Evolutionary conservation across 2,113 vertebrate genomes (phyloP).

Genomic region (Chaenocephalus aceratus): DNA sequence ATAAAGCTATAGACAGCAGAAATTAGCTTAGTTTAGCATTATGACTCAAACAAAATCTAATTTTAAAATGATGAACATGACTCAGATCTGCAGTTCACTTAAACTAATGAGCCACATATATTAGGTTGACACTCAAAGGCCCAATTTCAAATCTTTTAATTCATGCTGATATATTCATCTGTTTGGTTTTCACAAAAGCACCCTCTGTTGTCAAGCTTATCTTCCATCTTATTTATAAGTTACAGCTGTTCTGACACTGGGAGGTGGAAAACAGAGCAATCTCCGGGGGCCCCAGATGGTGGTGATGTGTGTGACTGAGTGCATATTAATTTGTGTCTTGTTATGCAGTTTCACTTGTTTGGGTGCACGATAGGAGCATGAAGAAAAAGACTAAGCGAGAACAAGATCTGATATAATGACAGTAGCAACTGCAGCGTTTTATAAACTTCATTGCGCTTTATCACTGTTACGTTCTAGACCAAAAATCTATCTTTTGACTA

Average conservation of each 20-base stretch:
- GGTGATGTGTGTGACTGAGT: conserved; percentile 28
- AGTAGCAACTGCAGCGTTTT: neutral
- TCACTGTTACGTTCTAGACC: neutral
- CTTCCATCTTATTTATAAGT: conserved; percentile 40
- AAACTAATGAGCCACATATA: conserved; percentile 11
- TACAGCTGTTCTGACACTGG: conserved; percentile 47
- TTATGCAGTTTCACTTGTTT: conserved; percentile 22
- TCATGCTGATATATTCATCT: conserved; percentile 37
- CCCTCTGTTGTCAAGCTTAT: conserved; percentile 35
- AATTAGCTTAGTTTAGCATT: too few relatives aligned
- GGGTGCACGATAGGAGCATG: neutral
- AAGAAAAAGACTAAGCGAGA: neutral
- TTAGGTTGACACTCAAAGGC: neutral
- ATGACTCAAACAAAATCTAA: too few relatives aligned
- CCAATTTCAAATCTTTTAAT: neutral
- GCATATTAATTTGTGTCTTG: conserved; percentile 32
- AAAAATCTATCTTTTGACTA: neutral
- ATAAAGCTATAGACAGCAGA: too few relatives aligned
- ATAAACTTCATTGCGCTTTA: neutral
- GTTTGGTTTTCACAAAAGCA: conserved; percentile 36
- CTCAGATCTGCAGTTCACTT: neutral
- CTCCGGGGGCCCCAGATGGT: conserved; percentile 50
- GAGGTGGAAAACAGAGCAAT: conserved; percentile 41
- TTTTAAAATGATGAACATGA: neutral
- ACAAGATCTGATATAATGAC: neutral